A percentile compares a stretch with the other conserved stretches of the same genome.
Conservation (phyloP, 2,888 invertebrate species). For the Phengaris arion region DNA sequence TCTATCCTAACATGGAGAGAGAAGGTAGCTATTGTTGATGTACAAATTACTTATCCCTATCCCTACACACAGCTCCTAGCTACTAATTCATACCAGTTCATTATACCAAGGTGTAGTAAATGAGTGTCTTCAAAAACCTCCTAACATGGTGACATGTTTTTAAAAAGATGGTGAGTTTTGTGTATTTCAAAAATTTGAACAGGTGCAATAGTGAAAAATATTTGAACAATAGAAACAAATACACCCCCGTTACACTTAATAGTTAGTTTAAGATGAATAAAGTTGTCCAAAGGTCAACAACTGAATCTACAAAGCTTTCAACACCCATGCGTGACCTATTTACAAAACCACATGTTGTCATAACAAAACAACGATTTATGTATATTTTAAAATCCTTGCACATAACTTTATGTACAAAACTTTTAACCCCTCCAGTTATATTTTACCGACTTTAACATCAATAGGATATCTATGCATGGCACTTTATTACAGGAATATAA, state of each 20-base stretch:
- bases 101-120: slow-evolving; percentile 73
- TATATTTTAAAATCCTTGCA: slow-evolving; percentile 69
- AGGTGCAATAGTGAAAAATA: slow-evolving; percentile 71
- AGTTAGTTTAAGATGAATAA: slow-evolving; percentile 51
- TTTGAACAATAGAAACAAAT: slow-evolving; percentile 59
- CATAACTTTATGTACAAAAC: slow-evolving; percentile 66
- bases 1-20: slow-evolving; percentile 75
- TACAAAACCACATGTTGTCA: slow-evolving; percentile 71
- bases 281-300: slow-evolving; percentile 50
- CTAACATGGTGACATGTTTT: slow-evolving; percentile 65
- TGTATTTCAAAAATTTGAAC: slow-evolving; percentile 63
- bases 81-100: slow-evolving; percentile 67
- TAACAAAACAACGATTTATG: slow-evolving; percentile 69
- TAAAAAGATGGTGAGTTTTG: slow-evolving; percentile 64
- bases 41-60: slow-evolving; percentile 67
- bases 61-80: slow-evolving; percentile 70
- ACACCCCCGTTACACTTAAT: slow-evolving; percentile 44
- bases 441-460: slow-evolving; percentile 61
- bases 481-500: slow-evolving; percentile 44
- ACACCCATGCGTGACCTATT: slow-evolving; percentile 63
- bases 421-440: slow-evolving; percentile 58
- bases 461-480: slow-evolving; percentile 62
- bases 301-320: slow-evolving; percentile 56
- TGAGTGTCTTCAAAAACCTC: slow-evolving; percentile 68
- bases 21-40: slow-evolving; percentile 71